Evolutionary conservation across 2,888 invertebrate species (phyloP), one percentile per base, ranked within the genome.

Genomic region (Bellardia bayeri): DNA sequence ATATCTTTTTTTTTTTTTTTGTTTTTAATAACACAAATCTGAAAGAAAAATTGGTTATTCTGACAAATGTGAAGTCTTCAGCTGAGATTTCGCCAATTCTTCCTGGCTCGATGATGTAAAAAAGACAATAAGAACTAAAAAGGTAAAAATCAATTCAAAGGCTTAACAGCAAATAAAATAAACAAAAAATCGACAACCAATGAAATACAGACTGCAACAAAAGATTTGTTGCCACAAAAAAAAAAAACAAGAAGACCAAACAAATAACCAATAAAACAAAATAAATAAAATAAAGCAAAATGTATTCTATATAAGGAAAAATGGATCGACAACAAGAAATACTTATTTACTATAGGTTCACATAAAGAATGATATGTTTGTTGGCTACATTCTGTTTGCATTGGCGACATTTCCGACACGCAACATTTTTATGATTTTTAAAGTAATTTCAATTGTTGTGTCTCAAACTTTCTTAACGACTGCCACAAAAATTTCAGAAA

Each of bases 391-490:
- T 51, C 45, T 37, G 71, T 68, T 72, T 63, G 68, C 78, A 74
- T 78, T 74, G 64, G 78, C 82, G 82, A 84, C 76, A 84, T 87
- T 82, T 87, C 84, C 82, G 78, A 87, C 72, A 84, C 78, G 87
- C 82, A 87, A 85, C 84, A 87, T 84, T 83, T 87, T 81, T 83
- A 84, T 78, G 76, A 84, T 72, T 58, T 75, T 87, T 83, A 66
- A 68, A 85, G 72, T 58, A 63, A 83, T 78, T 83, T 76, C 68
- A 63, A 82, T 87, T 87, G 74, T 79, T 58, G 40, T 42, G 30
- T 11, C 37, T 49, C 2, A 14, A 61, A 49, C 49, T 49, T 23
- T 51, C 42, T 72, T 42, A 16, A 33, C 23, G 51, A 54, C 8
- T 8, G 45, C 5, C 16, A 45, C 37, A 40, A 11, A 11, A 64